These are phyloP conservation scores for Aleadryas rufinucha DNA, from an alignment of 2,113 vertebrate species.

Conservation along the genomic window DNA sequence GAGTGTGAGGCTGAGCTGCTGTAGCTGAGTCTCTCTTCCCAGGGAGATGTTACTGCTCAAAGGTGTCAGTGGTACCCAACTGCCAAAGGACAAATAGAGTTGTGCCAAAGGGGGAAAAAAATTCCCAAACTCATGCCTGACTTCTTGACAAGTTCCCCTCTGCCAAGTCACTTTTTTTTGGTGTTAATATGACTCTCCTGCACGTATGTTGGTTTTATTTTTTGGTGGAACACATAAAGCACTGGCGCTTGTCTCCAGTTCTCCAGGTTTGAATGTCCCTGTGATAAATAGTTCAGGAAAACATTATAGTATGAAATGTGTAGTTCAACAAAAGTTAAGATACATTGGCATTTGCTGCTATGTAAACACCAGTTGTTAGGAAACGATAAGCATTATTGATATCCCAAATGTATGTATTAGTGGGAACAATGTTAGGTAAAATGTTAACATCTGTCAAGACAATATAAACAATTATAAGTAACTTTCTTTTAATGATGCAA, in stretches of 20 bases:
- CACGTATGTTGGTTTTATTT: background rate
- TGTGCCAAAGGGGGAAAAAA: background rate
- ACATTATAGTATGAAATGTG: background rate
- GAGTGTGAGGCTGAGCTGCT: background rate
- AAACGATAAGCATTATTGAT: conserved; percentile 71
- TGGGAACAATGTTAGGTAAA: conserved; percentile 65
- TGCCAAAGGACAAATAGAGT: background rate
- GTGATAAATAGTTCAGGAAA: conserved; percentile 56
- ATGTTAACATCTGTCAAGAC: conserved; percentile 77
- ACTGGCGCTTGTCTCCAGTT: background rate
- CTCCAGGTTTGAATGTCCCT: conserved; percentile 9
- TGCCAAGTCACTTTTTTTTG: background rate
- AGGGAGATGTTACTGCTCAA: background rate
- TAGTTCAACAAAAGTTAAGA: conserved; percentile 54
- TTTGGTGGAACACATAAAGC: background rate
- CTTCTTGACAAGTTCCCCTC: background rate
- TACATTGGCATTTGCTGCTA: conserved; percentile 70
- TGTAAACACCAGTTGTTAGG: conserved; percentile 76
- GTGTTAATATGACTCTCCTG: background rate
- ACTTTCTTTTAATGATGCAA: conserved; percentile 74
- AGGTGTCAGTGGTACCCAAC: background rate
- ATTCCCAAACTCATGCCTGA: background rate
- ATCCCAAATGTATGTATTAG: conserved; percentile 69
- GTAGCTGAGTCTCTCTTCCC: background rate
- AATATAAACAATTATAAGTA: conserved; percentile 74